phyloP scores from a whole-genome alignment of 2,113 vertebrate genomes.

The Perca fluviatilis region DNA sequence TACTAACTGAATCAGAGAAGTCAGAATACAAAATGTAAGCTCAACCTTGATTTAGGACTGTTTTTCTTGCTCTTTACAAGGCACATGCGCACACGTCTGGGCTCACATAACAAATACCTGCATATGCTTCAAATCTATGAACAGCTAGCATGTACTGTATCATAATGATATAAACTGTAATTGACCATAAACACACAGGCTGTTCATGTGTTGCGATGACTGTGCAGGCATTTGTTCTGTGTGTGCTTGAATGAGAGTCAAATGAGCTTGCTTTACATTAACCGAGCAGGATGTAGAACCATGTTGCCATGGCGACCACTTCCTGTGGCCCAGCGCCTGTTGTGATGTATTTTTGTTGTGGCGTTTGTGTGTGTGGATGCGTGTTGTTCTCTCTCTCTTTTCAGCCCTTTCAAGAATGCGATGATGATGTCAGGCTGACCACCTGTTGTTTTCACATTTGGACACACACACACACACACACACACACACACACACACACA shows the following conservation, averaged over 20 bases:
- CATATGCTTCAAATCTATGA: not conserved
- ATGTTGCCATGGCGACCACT: constrained; percentile 72
- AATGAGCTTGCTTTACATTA: constrained; percentile 15
- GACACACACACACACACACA: constrained; percentile 13
- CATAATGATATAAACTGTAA: too few relatives aligned
- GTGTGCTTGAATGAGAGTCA: not conserved
- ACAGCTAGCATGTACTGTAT: constrained; percentile 4
- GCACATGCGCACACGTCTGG: not conserved
- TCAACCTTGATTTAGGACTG: constrained; percentile 11
- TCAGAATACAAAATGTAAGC: constrained; percentile 12
- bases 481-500: constrained; percentile 25
- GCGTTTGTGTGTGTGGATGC: constrained; percentile 23
- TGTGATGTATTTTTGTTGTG: constrained; percentile 30
- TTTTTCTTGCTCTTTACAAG: not conserved
- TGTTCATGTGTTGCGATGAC: not conserved
- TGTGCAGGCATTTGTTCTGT: not conserved
- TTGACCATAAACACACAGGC: not conserved
- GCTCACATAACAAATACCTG: constrained; percentile 30
- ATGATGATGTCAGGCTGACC: constrained; percentile 52
- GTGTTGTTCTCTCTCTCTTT: constrained; percentile 14
- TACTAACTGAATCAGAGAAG: not conserved
- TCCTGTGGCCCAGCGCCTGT: constrained; percentile 55
- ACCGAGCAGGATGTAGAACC: constrained; percentile 69
- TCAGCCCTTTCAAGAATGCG: constrained; percentile 27
- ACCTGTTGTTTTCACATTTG: constrained; percentile 63